A percentile compares a stretch with the other conserved stretches of the same genome.
Conservation (phyloP, 2,113 vertebrate genomes). For the Halichoerus grypus region DNA sequence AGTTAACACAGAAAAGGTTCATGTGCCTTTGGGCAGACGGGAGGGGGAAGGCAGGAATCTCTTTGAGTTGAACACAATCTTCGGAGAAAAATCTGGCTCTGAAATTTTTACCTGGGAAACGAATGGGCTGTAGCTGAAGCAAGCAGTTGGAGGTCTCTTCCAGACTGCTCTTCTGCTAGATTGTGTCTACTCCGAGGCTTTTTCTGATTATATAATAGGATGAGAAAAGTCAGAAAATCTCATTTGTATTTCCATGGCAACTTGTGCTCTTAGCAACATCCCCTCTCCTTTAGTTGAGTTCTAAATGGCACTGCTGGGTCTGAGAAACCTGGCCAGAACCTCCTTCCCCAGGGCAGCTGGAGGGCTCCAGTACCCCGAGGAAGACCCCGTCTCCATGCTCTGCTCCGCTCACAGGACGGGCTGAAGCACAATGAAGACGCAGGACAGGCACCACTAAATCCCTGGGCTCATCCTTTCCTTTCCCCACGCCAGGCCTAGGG, state of each 20-base stretch:
- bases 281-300: neutral
- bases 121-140: neutral
- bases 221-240: neutral
- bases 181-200: neutral
- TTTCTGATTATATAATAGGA: constrained; percentile 26
- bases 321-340: neutral
- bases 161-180: neutral
- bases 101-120: neutral
- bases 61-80: neutral
- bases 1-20: neutral
- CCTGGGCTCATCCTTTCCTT: neutral
- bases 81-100: neutral
- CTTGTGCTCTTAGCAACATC: neutral
- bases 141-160: neutral
- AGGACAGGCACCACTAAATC: neutral
- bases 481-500: neutral
- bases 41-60: neutral
- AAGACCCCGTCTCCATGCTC: neutral
- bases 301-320: neutral
- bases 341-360: neutral
- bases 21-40: neutral
- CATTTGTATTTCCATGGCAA: constrained; percentile 55
- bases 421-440: neutral
- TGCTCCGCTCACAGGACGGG: neutral
- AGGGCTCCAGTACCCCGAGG: neutral